Evolutionary conservation across 2,888 invertebrate genomes (phyloP).

Genomic region (Drosophila formosana): DNA sequence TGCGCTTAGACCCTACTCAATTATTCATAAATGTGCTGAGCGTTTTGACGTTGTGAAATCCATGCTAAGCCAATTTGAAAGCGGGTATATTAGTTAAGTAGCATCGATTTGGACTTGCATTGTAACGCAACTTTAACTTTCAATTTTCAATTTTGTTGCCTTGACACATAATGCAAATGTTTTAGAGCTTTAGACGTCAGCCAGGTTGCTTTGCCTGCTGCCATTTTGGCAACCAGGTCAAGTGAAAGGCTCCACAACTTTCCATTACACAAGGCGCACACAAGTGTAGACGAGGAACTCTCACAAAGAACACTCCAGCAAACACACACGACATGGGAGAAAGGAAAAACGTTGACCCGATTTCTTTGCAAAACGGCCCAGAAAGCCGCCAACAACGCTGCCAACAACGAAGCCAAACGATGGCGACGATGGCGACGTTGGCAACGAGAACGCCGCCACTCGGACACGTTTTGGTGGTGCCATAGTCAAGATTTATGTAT

Average conservation of each 20-base stretch:
- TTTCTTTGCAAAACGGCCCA: conserved; percentile 29
- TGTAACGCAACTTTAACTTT: conserved; percentile 15
- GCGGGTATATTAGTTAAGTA: conserved; percentile 1
- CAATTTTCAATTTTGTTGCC: conserved; percentile 31
- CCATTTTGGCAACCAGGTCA: conserved; percentile 47
- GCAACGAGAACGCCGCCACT: conserved; percentile 18
- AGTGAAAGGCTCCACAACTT: conserved; percentile 46
- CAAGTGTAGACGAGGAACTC: conserved; percentile 33
- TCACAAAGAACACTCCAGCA: conserved; percentile 49
- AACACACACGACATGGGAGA: conserved; percentile 22
- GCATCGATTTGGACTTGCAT: conserved; percentile 28
- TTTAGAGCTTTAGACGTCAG: conserved; percentile 15
- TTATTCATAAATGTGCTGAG: neutral
- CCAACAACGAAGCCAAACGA: conserved; percentile 9
- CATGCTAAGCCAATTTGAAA: neutral
- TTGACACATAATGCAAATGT: conserved; percentile 50
- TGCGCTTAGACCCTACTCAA: conserved; percentile 7
- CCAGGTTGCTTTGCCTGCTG: conserved; percentile 20
- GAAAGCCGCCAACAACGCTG: conserved; percentile 21
- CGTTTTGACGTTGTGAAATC: neutral
- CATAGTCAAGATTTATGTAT: conserved; percentile 40
- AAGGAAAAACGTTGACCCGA: conserved; percentile 56
- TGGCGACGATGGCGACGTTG: neutral
- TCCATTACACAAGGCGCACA: conserved; percentile 27
- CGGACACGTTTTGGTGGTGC: conserved; percentile 38